These are phyloP conservation scores for Candidula unifasciata DNA, from an alignment of 2,888 invertebrate genomes.

Conservation along the genomic window DNA sequence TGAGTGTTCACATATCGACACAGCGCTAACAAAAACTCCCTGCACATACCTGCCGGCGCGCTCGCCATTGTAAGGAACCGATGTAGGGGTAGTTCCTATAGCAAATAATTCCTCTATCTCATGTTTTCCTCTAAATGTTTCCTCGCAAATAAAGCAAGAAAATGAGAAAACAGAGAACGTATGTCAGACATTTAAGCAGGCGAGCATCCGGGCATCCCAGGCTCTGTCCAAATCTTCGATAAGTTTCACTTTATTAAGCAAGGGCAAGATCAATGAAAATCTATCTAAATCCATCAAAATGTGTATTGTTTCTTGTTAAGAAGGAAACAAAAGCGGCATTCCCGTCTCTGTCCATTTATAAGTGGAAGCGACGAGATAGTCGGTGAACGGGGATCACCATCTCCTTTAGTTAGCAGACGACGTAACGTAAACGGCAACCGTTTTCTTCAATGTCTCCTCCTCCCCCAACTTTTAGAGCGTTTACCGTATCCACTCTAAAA, in stretches of 20 bases:
- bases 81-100: conserved; percentile 53
- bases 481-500: too few relatives aligned
- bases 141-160: conserved; percentile 9
- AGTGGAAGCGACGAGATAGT: too few relatives aligned
- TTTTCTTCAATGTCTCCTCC: too few relatives aligned
- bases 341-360: too few relatives aligned
- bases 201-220: conserved; percentile 62
- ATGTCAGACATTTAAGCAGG: conserved; percentile 42
- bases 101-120: conserved; percentile 53
- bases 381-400: too few relatives aligned
- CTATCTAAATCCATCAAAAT: not conserved
- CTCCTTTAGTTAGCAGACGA: too few relatives aligned
- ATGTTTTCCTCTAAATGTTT: conserved; percentile 60
- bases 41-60: conserved; percentile 56
- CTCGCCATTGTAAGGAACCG: conserved; percentile 57
- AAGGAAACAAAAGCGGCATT: not conserved
- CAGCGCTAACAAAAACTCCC: conserved; percentile 27
- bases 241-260: conserved; percentile 37
- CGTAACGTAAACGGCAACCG: too few relatives aligned
- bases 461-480: too few relatives aligned
- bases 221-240: conserved; percentile 55
- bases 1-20: too few relatives aligned
- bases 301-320: not conserved
- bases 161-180: not conserved
- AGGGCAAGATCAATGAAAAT: conserved; percentile 19